Evolutionary conservation across 2,113 vertebrate species (phyloP).

Genomic region (Phylloscopus trochiloides): DNA sequence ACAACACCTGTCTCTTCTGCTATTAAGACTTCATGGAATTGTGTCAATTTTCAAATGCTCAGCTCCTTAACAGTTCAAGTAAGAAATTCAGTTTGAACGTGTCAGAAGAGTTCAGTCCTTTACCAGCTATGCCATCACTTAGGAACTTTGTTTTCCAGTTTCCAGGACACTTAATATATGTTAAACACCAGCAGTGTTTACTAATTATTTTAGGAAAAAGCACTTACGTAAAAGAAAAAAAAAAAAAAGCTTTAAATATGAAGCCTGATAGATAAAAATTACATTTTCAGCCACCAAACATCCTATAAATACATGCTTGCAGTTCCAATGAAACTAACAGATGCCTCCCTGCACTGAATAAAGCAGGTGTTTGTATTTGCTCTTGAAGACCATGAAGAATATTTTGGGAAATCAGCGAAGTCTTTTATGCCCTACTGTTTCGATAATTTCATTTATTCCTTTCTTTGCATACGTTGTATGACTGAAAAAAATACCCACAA

Average conservation of each 20-base stretch:
- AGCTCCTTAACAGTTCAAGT: neutral
- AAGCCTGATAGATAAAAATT: neutral
- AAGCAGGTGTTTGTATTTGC: neutral
- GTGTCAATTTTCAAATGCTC: neutral
- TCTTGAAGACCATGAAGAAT: neutral
- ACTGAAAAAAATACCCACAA: neutral
- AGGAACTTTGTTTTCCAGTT: neutral
- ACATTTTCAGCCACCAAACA: neutral
- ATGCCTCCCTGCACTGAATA: neutral
- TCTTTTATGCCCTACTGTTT: neutral
- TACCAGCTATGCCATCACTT: neutral
- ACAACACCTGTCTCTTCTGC: neutral
- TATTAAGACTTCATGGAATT: neutral
- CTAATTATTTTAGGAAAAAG: neutral
- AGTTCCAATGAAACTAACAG: neutral
- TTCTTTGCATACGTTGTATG: accelerated
- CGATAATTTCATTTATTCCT: neutral
- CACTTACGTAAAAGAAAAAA: neutral
- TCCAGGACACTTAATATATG: neutral
- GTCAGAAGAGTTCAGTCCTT: neutral
- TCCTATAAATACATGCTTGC: neutral
- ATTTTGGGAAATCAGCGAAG: neutral
- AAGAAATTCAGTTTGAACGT: neutral
- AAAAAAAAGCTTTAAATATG: neutral
- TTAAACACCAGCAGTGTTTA: neutral